A percentile compares a stretch with the other conserved stretches of the same genome.
Evolutionary conservation across 1,140 invertebrate genomes (phyloP).

Genomic region (Gryon sp.): DNA sequence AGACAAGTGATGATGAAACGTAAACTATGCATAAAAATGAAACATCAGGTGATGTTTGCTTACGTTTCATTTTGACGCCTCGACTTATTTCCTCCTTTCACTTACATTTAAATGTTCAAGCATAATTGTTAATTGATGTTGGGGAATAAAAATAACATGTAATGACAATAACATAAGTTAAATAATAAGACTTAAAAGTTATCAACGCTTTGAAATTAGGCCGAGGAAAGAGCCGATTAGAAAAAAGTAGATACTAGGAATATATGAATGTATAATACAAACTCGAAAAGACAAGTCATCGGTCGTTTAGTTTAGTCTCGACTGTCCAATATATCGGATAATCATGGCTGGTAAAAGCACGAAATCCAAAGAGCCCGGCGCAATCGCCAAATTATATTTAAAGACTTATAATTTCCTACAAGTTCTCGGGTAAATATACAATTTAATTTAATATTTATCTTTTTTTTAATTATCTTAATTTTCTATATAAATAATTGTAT

Average conservation of each 20-base stretch:
- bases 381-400: conserved; percentile 72
- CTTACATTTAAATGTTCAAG: no score
- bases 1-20: no score
- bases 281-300: conserved; percentile 32
- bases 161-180: not conserved
- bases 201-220: no score
- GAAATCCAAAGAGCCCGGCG: conserved; percentile 67
- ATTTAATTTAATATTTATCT: conserved; percentile 7
- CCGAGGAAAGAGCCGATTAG: no score
- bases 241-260: not conserved
- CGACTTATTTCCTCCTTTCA: no score
- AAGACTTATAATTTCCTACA: conserved; percentile 73
- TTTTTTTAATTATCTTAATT: no score
- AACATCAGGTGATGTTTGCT: conserved; percentile 46
- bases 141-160: not conserved
- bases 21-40: conserved; percentile 2
- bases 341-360: conserved; percentile 52
- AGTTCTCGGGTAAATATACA: conserved; percentile 74
- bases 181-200: no score
- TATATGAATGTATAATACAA: conserved; percentile 31
- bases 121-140: no score
- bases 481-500: no score
- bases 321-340: conserved; percentile 1
- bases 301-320: not conserved
- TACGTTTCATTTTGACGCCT: conserved; percentile 30